A percentile compares a stretch with the other conserved stretches of the same genome.
These are phyloP conservation scores for Tolmerus cingulatus DNA, from an alignment of 2,888 invertebrate genomes.

Conservation along the genomic window DNA sequence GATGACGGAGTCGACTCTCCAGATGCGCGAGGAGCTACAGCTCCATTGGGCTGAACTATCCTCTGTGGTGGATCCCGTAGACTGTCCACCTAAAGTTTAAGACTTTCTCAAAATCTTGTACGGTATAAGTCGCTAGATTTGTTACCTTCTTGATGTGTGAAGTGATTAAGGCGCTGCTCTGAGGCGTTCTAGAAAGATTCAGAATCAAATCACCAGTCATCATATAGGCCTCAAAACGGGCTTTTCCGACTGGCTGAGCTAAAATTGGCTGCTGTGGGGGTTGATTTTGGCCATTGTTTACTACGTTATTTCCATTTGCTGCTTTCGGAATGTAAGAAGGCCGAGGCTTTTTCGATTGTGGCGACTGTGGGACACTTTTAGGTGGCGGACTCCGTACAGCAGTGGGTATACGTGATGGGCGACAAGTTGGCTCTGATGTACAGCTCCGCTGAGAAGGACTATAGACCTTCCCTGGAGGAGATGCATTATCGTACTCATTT, in stretches of 20 bases:
- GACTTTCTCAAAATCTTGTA: neutral
- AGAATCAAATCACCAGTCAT: slow-evolving; percentile 98
- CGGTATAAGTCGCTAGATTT: neutral
- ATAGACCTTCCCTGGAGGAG: slow-evolving; percentile 47
- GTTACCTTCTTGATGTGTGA: slow-evolving; percentile 63
- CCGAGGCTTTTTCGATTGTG: slow-evolving; percentile 60
- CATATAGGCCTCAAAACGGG: slow-evolving; percentile 90
- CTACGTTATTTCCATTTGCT: slow-evolving; percentile 52
- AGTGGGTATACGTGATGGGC: slow-evolving; percentile 68
- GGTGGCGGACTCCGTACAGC: slow-evolving; percentile 59
- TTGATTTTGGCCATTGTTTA: slow-evolving; percentile 46
- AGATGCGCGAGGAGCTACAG: slow-evolving; percentile 62
- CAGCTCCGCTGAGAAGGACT: slow-evolving; percentile 52
- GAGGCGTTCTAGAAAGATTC: slow-evolving; percentile 85
- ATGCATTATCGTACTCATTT: slow-evolving; percentile 43
- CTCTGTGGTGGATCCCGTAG: slow-evolving; percentile 62
- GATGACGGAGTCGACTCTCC: slow-evolving; percentile 64
- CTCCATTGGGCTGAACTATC: slow-evolving; percentile 58
- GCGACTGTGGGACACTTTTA: slow-evolving; percentile 60
- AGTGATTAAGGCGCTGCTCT: slow-evolving; percentile 70
- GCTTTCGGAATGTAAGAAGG: slow-evolving; percentile 63
- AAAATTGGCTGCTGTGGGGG: slow-evolving; percentile 55
- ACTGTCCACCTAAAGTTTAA: slow-evolving; percentile 59
- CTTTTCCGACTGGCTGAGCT: slow-evolving; percentile 60
- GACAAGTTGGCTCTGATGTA: slow-evolving; percentile 60